Conservation (phyloP, 1,140 invertebrate genomes). For the Heterodera schachtii region DNA sequence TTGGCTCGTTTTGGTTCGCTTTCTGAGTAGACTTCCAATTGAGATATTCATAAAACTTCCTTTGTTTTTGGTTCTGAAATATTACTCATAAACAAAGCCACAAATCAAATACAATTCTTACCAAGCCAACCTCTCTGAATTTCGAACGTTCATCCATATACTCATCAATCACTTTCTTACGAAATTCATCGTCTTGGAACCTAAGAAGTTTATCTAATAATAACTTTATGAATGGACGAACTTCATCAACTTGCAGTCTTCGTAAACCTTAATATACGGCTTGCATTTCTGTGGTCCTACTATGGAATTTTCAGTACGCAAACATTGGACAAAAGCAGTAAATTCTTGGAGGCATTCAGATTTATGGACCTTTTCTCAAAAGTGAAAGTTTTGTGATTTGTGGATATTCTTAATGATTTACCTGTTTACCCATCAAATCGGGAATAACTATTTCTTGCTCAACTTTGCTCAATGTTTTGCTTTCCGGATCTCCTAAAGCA, state of each 20-base stretch:
- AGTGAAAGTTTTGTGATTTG: conserved; percentile 34
- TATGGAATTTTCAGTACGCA: conserved; percentile 48
- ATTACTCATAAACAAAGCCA: not conserved
- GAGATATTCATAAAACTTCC: conserved; percentile 38
- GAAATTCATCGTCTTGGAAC: conserved; percentile 57
- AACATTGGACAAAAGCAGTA: conserved; percentile 43
- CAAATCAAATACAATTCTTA: not conserved
- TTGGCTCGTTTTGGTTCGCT: not conserved
- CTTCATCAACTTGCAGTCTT: conserved; percentile 55
- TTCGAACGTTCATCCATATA: conserved; percentile 55
- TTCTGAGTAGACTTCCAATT: conserved; percentile 36
- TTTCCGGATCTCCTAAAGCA: conserved; percentile 58
- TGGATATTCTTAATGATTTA: conserved; percentile 39
- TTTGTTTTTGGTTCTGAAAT: conserved; percentile 32
- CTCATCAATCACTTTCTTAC: conserved; percentile 55
- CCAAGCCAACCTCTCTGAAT: conserved; percentile 39
- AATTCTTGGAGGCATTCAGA: conserved; percentile 31
- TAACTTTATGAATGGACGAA: conserved; percentile 8
- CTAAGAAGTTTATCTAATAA: conserved; percentile 36
- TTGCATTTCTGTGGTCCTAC: conserved; percentile 50
- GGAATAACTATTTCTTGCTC: conserved; percentile 61
- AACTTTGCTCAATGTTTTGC: conserved; percentile 52
- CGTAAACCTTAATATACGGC: conserved; percentile 47
- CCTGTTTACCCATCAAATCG: conserved; percentile 57
- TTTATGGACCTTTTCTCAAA: conserved; percentile 45